These are phyloP conservation scores for Galagoides demidoff DNA, from an alignment of 2,797 vertebrate species.

Conservation along the genomic window DNA sequence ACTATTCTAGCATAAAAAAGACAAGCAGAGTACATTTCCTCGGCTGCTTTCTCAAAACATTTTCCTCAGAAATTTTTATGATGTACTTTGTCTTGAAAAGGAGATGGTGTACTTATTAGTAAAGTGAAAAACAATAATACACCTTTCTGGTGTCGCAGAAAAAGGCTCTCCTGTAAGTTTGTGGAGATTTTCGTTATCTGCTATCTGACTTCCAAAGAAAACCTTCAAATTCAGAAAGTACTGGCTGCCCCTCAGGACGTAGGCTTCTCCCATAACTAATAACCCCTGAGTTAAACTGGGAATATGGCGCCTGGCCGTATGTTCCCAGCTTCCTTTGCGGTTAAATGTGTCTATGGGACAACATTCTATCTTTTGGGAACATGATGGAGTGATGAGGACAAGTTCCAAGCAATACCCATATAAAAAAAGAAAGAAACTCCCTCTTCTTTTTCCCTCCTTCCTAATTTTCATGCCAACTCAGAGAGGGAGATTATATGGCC, in stretches of 20 bases:
- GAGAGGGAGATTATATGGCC: neutral
- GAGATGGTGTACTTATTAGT: neutral
- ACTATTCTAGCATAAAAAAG: neutral
- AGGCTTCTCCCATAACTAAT: neutral
- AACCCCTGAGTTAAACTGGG: neutral
- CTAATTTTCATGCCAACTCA: neutral
- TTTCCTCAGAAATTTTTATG: constrained; percentile 35
- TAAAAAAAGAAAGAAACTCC: neutral
- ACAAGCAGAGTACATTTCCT: neutral
- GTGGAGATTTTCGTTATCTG: neutral
- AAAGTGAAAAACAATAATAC: neutral
- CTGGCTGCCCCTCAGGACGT: neutral
- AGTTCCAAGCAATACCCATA: neutral
- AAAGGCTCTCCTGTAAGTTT: neutral
- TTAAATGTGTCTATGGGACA: neutral
- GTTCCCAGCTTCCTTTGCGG: neutral
- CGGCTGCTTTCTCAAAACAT: neutral
- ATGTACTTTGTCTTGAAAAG: constrained; percentile 25
- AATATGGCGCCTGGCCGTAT: neutral
- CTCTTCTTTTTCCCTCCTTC: neutral
- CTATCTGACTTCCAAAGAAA: neutral
- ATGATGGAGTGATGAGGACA: neutral
- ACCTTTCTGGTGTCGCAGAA: neutral
- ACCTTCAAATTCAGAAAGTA: neutral
- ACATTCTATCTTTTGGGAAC: neutral